Evolutionary conservation across 2,888 invertebrate species (phyloP).

Genomic region (Chorisops tibialis): DNA sequence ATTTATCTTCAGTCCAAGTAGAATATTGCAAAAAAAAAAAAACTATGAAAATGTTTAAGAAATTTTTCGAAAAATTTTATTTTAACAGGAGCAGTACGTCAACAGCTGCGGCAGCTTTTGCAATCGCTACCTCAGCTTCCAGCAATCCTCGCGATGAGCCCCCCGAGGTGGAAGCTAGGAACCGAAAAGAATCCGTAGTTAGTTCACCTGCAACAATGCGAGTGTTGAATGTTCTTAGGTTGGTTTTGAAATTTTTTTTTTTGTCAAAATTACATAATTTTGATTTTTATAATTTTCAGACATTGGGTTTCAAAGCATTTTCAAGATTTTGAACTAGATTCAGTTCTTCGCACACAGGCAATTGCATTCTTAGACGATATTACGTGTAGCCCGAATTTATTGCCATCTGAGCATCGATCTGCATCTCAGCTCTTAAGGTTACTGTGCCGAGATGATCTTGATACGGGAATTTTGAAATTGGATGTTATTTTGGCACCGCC

Average conservation of each 20-base stretch:
- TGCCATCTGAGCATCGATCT: constrained; percentile 86
- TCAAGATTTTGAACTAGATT: constrained; percentile 80
- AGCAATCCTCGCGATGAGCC: constrained; percentile 70
- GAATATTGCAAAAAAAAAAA: no score
- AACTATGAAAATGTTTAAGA: no score
- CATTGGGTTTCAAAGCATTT: constrained; percentile 92
- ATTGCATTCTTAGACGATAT: constrained; percentile 87
- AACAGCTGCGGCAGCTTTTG: constrained; percentile 85
- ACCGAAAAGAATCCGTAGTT: constrained; percentile 73
- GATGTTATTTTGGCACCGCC: constrained; percentile 66
- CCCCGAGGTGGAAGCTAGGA: constrained; percentile 48
- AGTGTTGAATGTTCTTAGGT: constrained; percentile 80
- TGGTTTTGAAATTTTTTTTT: constrained; percentile 14
- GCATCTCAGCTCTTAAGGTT: constrained; percentile 77
- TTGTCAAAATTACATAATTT: constrained; percentile 14
- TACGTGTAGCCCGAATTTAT: constrained; percentile 73
- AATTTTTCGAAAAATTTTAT: background rate
- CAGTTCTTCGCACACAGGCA: constrained; percentile 69
- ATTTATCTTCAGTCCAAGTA: no score
- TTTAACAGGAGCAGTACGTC: constrained; percentile 72
- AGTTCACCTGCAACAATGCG: constrained; percentile 93
- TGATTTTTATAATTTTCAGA: constrained; percentile 47
- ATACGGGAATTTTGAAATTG: constrained; percentile 65
- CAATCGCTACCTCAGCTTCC: constrained; percentile 85
- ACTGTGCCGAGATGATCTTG: constrained; percentile 70